Evolutionary conservation across 2,888 invertebrate genomes (phyloP).

Genomic region (Agapetus fuscipes): DNA sequence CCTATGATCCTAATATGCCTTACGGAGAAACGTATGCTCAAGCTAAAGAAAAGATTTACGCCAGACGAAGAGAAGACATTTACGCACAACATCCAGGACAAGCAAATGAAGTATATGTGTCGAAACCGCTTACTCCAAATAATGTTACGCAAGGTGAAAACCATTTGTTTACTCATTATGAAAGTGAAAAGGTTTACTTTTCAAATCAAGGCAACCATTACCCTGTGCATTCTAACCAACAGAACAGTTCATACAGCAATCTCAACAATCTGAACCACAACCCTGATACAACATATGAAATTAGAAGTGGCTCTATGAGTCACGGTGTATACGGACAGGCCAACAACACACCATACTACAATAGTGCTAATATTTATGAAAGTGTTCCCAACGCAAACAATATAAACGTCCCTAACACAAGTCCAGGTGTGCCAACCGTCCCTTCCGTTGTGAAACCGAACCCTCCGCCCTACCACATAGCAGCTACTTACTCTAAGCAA

Average conservation of each 20-base stretch:
- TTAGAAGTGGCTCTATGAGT: slow-evolving; percentile 15
- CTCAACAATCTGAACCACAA: slow-evolving; percentile 12
- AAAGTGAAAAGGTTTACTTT: slow-evolving; percentile 7
- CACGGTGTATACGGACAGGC: slow-evolving; percentile 10
- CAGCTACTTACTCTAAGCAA: slow-evolving; percentile 73
- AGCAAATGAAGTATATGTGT: slow-evolving; percentile 33
- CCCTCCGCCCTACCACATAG: slow-evolving; percentile 79
- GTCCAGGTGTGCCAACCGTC: slow-evolving; percentile 28
- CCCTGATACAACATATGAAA: slow-evolving; percentile 10
- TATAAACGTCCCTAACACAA: slow-evolving; percentile 18
- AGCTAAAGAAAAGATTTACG: slow-evolving; percentile 38
- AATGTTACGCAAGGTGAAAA: slow-evolving; percentile 25
- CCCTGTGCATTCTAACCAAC: slow-evolving; percentile 2
- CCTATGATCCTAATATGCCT: slow-evolving; percentile 34
- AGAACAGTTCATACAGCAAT: slow-evolving; percentile 6
- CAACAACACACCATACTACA: slow-evolving; percentile 28
- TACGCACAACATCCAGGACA: slow-evolving; percentile 37
- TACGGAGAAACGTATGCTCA: slow-evolving; percentile 26
- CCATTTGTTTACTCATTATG: slow-evolving; percentile 4
- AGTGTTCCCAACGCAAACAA: slow-evolving; percentile 36
- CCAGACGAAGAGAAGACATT: slow-evolving; percentile 36
- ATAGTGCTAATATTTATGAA: slow-evolving; percentile 43
- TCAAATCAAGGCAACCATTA: neutral
- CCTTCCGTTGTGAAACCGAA: slow-evolving; percentile 28
- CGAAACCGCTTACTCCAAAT: slow-evolving; percentile 26